Percentiles rank a stretch among this genome's conserved stretches.
These are phyloP conservation scores for Orchestia grillus DNA, from an alignment of 1,140 invertebrate genomes.

Conservation along the genomic window DNA sequence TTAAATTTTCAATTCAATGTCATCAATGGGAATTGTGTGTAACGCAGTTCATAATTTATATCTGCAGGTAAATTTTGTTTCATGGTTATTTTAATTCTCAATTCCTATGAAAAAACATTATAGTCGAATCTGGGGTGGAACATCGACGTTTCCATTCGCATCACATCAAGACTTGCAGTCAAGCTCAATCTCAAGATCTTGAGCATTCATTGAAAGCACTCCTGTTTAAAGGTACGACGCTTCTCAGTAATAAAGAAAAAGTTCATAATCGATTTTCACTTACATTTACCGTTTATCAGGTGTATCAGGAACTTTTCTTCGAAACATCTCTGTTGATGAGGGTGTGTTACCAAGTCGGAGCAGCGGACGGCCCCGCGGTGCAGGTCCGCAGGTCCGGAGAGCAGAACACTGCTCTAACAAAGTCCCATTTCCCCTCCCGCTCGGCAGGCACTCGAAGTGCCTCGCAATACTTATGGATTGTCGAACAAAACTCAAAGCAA, in stretches of 20 bases:
- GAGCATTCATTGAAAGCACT: background rate
- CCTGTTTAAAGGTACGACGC: background rate
- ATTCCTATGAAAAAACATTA: background rate
- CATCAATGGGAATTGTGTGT: background rate
- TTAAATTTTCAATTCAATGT: background rate
- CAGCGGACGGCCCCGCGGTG: background rate
- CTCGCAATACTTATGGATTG: conserved; percentile 7
- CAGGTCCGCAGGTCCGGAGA: background rate
- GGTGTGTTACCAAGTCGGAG: background rate
- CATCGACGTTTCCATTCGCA: too few species aligned
- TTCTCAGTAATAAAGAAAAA: background rate
- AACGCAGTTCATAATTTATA: background rate
- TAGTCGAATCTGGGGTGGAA: background rate
- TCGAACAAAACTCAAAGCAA: background rate
- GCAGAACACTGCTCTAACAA: background rate
- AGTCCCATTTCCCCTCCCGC: background rate
- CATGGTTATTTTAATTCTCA: background rate
- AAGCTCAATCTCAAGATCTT: too few species aligned
- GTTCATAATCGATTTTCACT: background rate
- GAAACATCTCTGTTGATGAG: background rate
- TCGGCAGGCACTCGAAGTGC: background rate
- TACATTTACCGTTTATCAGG: background rate
- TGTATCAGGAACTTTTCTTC: background rate
- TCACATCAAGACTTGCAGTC: too few species aligned
- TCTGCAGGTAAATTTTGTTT: background rate